Conservation (phyloP, 2,888 invertebrate genomes). For the Meliscaeva auricollis region DNA sequence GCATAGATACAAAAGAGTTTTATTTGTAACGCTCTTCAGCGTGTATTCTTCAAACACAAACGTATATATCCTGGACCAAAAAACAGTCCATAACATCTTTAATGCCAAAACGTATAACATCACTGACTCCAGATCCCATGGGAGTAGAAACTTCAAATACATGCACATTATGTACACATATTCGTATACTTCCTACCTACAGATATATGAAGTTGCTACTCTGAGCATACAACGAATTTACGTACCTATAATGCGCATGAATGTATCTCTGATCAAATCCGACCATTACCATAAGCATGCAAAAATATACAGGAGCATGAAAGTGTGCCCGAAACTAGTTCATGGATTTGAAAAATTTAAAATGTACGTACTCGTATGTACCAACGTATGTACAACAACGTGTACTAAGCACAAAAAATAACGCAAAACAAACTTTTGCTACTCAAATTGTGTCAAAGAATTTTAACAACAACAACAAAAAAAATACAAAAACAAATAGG, state of each 20-base stretch:
- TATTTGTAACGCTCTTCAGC: too few species aligned
- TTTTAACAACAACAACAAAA: neutral
- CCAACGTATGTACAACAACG: neutral
- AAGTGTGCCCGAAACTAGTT: slow-evolving; percentile 60
- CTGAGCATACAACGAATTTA: slow-evolving; percentile 14
- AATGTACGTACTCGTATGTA: neutral
- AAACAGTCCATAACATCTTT: too few species aligned
- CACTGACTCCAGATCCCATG: neutral
- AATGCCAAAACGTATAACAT: neutral
- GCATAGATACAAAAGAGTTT: too few species aligned
- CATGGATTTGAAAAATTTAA: slow-evolving; percentile 69
- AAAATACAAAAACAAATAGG: neutral
- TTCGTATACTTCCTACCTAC: neutral
- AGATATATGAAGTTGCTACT: neutral
- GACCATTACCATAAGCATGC: slow-evolving; percentile 46
- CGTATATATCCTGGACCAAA: too few species aligned
- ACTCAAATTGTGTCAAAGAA: slow-evolving; percentile 17
- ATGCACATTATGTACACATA: neutral
- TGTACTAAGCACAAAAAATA: slow-evolving; percentile 1
- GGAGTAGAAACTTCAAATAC: slow-evolving; percentile 6
- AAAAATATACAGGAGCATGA: slow-evolving; percentile 39
- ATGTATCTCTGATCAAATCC: slow-evolving; percentile 63
- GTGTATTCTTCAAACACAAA: too few species aligned
- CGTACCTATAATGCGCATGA: slow-evolving; percentile 54
- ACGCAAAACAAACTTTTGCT: neutral